Evolutionary conservation across 2,888 invertebrate genomes (phyloP), one percentile per base, ranked within the genome.

Genomic region (Tridacna gigas): DNA sequence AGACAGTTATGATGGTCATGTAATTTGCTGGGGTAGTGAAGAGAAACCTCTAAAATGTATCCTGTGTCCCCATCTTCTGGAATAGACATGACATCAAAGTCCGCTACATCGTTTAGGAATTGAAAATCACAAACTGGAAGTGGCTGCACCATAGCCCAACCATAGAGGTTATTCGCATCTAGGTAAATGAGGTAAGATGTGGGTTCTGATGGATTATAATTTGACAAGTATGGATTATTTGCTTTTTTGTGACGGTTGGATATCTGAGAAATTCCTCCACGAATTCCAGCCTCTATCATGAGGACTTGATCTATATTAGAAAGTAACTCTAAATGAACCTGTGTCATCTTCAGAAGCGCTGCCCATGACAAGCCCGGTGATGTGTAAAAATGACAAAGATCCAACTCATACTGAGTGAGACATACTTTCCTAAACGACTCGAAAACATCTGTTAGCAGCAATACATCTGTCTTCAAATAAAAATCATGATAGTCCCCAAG

Each of bases 101-200:
- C 28, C 63, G 74, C 67, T 7, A 47, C 65, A 5, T 88, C 74
- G 45, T 69, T 74, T 45, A 86, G 75, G 80, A 90, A 91, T 73
- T 86, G 13, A n/a, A 73, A 73, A 15, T 88, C 83, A 20, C 82
- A 82, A 67, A 77, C 77, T 28, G 93, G 92, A 74, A 93, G 69
- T 3, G 83, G 84, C 80, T 91, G 89, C 74, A 69, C 65, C 89
- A 93, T 90, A 47, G 90, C 90, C 26, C n/a, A 73, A 80, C 89
- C 76, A 61, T 83, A 83, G 7, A 83, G 51, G 51, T 79, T 83
- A 15, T n/a, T n/a, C n/a, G n/a, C n/a, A n/a, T n/a, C n/a, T n/a
- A n/a, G n/a, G n/a, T n/a, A n/a, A n/a, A n/a, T 79, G 2, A 83
- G 18, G 22, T 79, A 76, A n/a, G 84, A 84, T 86, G 91, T 81